phyloP scores from a whole-genome alignment of 2,113 vertebrate genomes.

The Platycercus adscitus region DNA sequence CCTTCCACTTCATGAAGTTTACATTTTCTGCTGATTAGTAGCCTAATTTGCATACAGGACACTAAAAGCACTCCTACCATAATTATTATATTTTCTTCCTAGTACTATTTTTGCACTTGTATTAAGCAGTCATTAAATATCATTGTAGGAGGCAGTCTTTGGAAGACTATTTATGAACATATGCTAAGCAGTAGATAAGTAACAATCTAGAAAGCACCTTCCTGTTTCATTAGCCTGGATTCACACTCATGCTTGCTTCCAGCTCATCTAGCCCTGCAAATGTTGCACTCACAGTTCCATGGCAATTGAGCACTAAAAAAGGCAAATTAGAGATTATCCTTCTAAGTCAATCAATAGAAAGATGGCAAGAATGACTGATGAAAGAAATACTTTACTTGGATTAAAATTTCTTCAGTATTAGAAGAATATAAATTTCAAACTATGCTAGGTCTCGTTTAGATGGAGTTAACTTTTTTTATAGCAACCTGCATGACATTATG shows the following conservation, averaged over 20 bases:
- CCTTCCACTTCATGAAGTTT: neutral
- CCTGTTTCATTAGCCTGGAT: neutral
- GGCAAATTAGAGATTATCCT: neutral
- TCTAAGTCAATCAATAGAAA: neutral
- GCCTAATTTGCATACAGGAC: neutral
- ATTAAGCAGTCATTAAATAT: neutral
- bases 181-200: neutral
- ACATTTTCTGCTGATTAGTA: neutral
- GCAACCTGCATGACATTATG: rapidly evolving
- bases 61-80: neutral
- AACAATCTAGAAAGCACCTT: neutral
- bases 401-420: neutral
- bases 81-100: neutral
- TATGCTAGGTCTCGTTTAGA: neutral
- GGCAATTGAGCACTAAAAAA: neutral
- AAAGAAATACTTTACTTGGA: neutral
- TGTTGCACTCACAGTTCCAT: neutral
- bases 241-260: neutral
- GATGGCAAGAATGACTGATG: neutral
- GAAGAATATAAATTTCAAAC: neutral
- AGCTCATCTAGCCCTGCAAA: neutral
- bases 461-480: neutral
- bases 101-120: neutral
- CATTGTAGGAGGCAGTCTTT: neutral
- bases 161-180: neutral